Conservation (phyloP, 2,113 vertebrate species). For the Zosterops pallidus region DNA sequence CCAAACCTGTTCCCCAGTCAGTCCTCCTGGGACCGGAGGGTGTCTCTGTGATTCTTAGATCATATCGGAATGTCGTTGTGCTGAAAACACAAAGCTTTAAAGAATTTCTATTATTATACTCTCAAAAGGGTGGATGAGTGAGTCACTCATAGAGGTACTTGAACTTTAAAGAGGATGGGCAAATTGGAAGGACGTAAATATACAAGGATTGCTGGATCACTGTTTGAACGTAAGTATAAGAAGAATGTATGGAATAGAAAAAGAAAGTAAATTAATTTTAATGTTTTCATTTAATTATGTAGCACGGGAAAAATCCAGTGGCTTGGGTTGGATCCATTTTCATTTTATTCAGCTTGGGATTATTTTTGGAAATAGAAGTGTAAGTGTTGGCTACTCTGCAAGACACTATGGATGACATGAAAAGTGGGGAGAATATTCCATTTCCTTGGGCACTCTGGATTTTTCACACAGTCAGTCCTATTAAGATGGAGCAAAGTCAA, state of each 20-base stretch:
- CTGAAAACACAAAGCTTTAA: constrained; percentile 35
- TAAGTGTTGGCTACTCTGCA: not conserved
- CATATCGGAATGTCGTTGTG: constrained; percentile 30
- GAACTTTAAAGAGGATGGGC: constrained; percentile 48
- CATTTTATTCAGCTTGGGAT: not conserved
- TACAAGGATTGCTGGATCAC: not conserved
- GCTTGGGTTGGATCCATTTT: not conserved
- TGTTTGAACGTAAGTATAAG: not conserved
- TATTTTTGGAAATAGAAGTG: not conserved
- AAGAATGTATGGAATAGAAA: not conserved
- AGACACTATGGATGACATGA: not conserved
- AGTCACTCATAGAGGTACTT: constrained; percentile 40
- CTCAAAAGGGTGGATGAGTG: constrained; percentile 25
- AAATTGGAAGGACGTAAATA: not conserved
- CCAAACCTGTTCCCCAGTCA: constrained; percentile 53
- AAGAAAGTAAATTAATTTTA: not conserved
- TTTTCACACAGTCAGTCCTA: not conserved
- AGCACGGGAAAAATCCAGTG: not conserved
- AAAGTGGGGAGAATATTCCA: not conserved
- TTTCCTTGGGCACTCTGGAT: not conserved
- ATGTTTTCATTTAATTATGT: not conserved
- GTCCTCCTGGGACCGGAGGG: constrained; percentile 18
- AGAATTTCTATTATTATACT: constrained; percentile 47
- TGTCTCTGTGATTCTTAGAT: constrained; percentile 57
- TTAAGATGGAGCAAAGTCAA: not conserved